Evolutionary conservation across 92 coral and sea anemone genomes (phyloP).

Genomic region (Actinostola sp.): DNA sequence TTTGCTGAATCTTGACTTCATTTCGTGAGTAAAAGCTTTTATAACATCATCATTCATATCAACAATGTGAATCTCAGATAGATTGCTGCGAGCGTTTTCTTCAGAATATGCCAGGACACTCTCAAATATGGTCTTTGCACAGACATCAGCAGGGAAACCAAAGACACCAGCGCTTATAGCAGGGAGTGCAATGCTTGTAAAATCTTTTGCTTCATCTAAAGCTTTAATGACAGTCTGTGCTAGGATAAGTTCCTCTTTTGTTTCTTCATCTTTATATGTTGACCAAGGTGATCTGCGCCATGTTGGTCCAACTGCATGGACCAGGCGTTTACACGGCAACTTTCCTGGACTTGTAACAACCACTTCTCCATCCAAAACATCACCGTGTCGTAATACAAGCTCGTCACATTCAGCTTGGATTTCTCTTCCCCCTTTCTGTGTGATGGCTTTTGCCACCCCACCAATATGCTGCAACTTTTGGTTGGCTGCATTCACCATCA

Average conservation of each 20-base stretch:
- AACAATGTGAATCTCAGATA: constrained; percentile 49
- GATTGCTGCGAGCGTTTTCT: constrained; percentile 17
- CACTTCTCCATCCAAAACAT: constrained; percentile 58
- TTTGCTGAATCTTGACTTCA: constrained; percentile 41
- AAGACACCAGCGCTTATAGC: constrained; percentile 71
- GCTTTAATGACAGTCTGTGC: constrained; percentile 40
- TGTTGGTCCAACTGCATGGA: constrained; percentile 70
- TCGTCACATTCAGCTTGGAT: constrained; percentile 66
- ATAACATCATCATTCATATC: constrained; percentile 43
- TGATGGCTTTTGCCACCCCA: constrained; percentile 73
- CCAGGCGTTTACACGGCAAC: constrained; percentile 60
- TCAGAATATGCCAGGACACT: constrained; percentile 36
- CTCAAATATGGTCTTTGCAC: constrained; percentile 54
- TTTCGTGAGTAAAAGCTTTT: constrained; percentile 43
- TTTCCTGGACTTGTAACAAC: constrained; percentile 61
- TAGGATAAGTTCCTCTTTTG: constrained; percentile 31
- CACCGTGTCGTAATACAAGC: constrained; percentile 20
- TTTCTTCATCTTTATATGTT: constrained; percentile 7
- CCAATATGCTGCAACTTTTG: constrained; percentile 56
- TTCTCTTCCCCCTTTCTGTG: constrained; percentile 59
- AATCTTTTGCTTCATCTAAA: constrained; percentile 36
- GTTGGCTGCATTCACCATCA: constrained; percentile 78
- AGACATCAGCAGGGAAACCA: constrained; percentile 62
- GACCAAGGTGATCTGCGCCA: constrained; percentile 38
- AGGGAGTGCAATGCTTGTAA: constrained; percentile 67